phyloP scores from a whole-genome alignment of 2,888 invertebrate species.

The Pocota personata region DNA sequence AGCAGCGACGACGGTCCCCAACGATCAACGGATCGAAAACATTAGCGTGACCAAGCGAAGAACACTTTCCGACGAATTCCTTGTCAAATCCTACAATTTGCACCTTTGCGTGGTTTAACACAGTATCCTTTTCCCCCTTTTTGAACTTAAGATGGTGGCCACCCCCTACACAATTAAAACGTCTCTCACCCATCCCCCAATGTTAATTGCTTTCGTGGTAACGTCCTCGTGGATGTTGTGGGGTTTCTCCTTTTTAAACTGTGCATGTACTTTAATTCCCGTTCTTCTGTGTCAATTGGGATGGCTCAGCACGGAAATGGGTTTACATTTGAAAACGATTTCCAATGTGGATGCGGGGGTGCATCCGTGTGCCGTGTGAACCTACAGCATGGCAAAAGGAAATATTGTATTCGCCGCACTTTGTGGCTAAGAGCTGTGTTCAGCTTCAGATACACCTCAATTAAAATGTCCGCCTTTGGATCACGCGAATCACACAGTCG shows the following conservation, averaged over 20 bases:
- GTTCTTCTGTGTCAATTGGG: constrained; percentile 5
- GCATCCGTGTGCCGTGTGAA: background rate
- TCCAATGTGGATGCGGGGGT: background rate
- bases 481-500: constrained; percentile 65
- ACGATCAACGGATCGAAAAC: constrained; percentile 40
- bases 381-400: background rate
- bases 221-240: constrained; percentile 13
- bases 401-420: constrained; percentile 44
- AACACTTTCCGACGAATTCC: constrained; percentile 31
- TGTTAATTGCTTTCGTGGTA: constrained; percentile 68
- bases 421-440: constrained; percentile 45
- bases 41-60: constrained; percentile 57
- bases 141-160: constrained; percentile 5
- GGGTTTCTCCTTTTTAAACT: background rate
- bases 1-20: background rate
- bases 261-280: background rate
- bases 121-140: constrained; percentile 11
- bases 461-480: constrained; percentile 61
- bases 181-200: constrained; percentile 44
- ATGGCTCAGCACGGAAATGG: constrained; percentile 11
- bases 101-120: constrained; percentile 57
- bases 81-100: constrained; percentile 41
- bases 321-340: constrained; percentile 44
- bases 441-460: constrained; percentile 64
- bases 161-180: constrained; percentile 55